Evolutionary conservation across 2,888 invertebrate species (phyloP), one percentile per base, ranked within the genome.

Genomic region (Thymelicus acteon): DNA sequence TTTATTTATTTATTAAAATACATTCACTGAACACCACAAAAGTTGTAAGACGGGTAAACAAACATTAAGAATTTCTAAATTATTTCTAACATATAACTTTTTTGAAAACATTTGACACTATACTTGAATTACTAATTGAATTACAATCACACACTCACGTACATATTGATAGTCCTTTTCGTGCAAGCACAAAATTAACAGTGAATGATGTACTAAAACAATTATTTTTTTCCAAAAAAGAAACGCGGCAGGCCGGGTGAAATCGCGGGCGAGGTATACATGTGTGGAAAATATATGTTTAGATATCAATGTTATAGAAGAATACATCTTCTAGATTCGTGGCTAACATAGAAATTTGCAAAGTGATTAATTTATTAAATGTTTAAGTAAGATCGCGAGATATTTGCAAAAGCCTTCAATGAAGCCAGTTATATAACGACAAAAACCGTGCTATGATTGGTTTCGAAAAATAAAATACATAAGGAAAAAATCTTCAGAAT

Each of bases 181-280:
- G 77, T 79, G 79, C 79, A 81, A 79, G 87, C 89, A 89, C 90
- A 83, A 77, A 72, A 82, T 86, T 91, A 91, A 92, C 91, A 90
- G 87, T 86, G 91, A 91, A 91, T 92, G 91, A 85, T 80, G 86
- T 87, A 91, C 93, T 91, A 92, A 91, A 89, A 85, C 83, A 82
- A 83, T 86, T 90, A 83, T 90, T 93, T 92, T 94, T 85, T 94
- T 94, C 93, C 93, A 94, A 93, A 94, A 93, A 95, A 95, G 95
- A 94, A 95, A 94, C 95, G 95, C 92, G 95, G 95, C 93, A 96
- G 97, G 90, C 97, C 97, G 88, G 97, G 97, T 92, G 96, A 96
- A 95, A 95, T 97, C 94, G 86, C 95, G 94, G 96, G 97, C 93
- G 97, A 96, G 96, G 93, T 92, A 93, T 86, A 89, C 80, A 84